Percentiles rank a stretch among this genome's conserved stretches.
Evolutionary conservation across 2,888 invertebrate genomes (phyloP).

Genomic region (Dioctria linearis): DNA sequence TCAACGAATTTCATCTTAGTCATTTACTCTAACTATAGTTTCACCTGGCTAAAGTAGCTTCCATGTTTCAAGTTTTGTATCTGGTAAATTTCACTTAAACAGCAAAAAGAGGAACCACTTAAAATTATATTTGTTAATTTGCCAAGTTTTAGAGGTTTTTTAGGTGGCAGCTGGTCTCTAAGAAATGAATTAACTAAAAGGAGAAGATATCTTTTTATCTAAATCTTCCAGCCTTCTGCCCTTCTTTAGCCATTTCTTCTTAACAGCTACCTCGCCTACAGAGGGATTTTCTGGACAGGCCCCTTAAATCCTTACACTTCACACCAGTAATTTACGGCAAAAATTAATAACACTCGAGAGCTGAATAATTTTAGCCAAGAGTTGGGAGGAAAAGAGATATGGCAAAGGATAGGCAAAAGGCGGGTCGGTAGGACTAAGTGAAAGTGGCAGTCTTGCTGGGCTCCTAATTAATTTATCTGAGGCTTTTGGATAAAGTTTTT

Average conservation of each 20-base stretch:
- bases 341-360: constrained; percentile 58
- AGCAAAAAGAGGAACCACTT: too few relatives aligned
- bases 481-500: constrained; percentile 51
- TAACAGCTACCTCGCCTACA: background rate
- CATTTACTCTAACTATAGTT: too few relatives aligned
- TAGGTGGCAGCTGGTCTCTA: constrained; percentile 29
- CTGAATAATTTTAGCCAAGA: constrained; percentile 52
- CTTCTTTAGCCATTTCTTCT: background rate
- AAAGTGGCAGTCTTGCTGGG: constrained; percentile 48
- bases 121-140: constrained; percentile 21
- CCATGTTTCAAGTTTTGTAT: too few relatives aligned
- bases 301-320: constrained; percentile 51
- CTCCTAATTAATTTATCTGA: constrained; percentile 58
- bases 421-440: constrained; percentile 17
- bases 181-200: constrained; percentile 37
- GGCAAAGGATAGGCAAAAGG: background rate
- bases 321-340: constrained; percentile 58
- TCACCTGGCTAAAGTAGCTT: too few relatives aligned
- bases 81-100: too few relatives aligned
- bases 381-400: background rate
- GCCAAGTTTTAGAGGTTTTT: background rate
- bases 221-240: constrained; percentile 36
- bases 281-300: constrained; percentile 32
- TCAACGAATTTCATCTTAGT: too few relatives aligned
- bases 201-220: constrained; percentile 30